Evolutionary conservation across 92 coral and sea anemone genomes (phyloP).

Genomic region (Parazoanthus atlanticus): DNA sequence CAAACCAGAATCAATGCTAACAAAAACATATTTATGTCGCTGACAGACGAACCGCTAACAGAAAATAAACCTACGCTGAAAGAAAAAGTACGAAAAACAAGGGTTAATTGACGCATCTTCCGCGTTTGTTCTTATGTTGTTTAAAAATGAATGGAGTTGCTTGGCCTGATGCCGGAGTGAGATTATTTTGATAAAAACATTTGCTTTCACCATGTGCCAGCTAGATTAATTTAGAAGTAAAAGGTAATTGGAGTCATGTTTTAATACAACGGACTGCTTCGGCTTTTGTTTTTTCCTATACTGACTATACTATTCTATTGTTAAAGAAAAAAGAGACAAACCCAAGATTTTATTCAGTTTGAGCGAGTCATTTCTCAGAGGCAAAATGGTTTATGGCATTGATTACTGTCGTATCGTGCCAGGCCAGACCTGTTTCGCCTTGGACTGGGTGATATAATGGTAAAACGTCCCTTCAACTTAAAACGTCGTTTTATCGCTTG

Average conservation of each 20-base stretch:
- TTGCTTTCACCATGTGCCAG: neutral
- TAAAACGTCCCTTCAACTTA: no score
- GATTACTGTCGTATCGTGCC: neutral
- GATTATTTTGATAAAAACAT: neutral
- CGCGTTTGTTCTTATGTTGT: neutral
- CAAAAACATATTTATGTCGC: neutral
- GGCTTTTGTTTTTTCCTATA: no score
- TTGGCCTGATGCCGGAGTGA: neutral
- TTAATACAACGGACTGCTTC: neutral
- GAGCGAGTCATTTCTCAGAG: neutral
- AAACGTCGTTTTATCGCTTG: no score
- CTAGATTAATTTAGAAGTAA: neutral
- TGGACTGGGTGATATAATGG: neutral
- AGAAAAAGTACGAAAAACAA: neutral
- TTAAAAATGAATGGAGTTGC: neutral
- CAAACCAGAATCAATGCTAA: neutral
- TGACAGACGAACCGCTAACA: neutral
- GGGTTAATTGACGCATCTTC: neutral
- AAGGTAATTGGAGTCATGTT: neutral
- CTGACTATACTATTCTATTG: no score
- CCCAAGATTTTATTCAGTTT: no score
- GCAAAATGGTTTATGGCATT: neutral
- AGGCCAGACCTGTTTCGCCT: neutral
- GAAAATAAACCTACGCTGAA: neutral
- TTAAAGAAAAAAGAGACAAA: neutral